Conservation (phyloP, 2,888 invertebrate species). For the Brachycybe producta region DNA sequence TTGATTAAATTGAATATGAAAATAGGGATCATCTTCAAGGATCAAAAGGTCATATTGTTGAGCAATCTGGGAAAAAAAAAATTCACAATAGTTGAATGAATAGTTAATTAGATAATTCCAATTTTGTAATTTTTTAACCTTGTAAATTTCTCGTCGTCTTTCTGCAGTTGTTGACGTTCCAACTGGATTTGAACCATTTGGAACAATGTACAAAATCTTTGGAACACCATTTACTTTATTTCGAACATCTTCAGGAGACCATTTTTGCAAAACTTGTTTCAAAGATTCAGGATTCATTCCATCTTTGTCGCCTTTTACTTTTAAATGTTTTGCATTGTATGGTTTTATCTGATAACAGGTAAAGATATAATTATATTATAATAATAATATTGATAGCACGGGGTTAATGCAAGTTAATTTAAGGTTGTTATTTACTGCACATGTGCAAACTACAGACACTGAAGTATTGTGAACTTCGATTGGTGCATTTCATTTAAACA, state of each 20-base stretch:
- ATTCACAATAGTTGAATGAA: too few species aligned
- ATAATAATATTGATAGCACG: too few species aligned
- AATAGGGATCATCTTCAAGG: slow-evolving; percentile 70
- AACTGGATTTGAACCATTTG: slow-evolving; percentile 63
- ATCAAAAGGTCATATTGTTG: slow-evolving; percentile 63
- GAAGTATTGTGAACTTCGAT: too few species aligned
- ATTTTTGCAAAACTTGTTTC: slow-evolving; percentile 40
- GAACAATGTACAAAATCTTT: slow-evolving; percentile 55
- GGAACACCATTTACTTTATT: slow-evolving; percentile 48
- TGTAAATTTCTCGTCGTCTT: slow-evolving; percentile 54
- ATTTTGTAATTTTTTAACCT: slow-evolving; percentile 27
- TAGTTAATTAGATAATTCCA: too few species aligned
- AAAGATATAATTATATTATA: too few species aligned
- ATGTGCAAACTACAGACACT: too few species aligned
- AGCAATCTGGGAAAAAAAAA: slow-evolving; percentile 48
- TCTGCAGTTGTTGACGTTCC: slow-evolving; percentile 53
- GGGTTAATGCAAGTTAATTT: too few species aligned
- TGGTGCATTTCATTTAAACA: too few species aligned
- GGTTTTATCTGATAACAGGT: slow-evolving; percentile 59
- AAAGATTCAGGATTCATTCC: slow-evolving; percentile 52
- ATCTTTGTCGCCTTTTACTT: slow-evolving; percentile 53
- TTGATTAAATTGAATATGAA: slow-evolving; percentile 56
- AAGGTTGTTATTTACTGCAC: too few species aligned
- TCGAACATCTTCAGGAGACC: slow-evolving; percentile 33
- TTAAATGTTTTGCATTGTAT: slow-evolving; percentile 48